A percentile compares a stretch with the other conserved stretches of the same genome.
phyloP scores from a whole-genome alignment of 2,797 vertebrate species.

The Pangasius sanitwongsei region DNA sequence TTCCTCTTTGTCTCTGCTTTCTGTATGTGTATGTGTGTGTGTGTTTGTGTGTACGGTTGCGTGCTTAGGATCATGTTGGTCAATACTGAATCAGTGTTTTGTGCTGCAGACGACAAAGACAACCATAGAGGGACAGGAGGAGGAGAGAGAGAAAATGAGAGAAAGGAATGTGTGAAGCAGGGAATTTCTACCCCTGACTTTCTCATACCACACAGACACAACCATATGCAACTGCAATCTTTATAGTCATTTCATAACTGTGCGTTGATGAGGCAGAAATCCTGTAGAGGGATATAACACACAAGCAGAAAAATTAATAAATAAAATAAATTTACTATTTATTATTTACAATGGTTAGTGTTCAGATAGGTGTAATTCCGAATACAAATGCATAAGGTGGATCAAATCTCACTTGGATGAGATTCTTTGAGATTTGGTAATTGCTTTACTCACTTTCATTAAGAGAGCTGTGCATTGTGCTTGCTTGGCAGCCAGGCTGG shows the following conservation, averaged over 20 bases:
- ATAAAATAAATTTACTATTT: too few relatives aligned
- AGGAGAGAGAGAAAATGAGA: constrained; percentile 61
- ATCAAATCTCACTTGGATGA: neutral
- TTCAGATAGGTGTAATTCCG: neutral
- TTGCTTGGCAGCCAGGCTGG: neutral
- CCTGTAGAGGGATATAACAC: neutral
- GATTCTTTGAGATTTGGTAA: neutral
- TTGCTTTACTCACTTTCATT: constrained; percentile 13
- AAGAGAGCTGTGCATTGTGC: constrained; percentile 1
- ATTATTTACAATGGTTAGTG: neutral
- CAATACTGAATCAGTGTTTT: constrained; percentile 77
- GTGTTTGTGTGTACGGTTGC: constrained; percentile 48
- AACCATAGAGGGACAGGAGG: constrained; percentile 72
- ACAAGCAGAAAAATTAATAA: neutral
- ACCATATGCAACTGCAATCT: constrained; percentile 1
- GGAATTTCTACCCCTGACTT: constrained; percentile 68
- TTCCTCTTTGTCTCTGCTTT: constrained; percentile 49
- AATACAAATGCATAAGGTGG: constrained; percentile 9
- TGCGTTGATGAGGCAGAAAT: neutral
- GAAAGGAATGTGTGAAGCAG: constrained; percentile 78
- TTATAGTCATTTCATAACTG: neutral
- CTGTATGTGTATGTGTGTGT: constrained; percentile 46
- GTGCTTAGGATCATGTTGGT: constrained; percentile 69
- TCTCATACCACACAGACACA: constrained; percentile 48
- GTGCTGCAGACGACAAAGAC: constrained; percentile 76